Conservation (phyloP, 2,888 invertebrate genomes). For the Agonopterix alstromeriana region DNA sequence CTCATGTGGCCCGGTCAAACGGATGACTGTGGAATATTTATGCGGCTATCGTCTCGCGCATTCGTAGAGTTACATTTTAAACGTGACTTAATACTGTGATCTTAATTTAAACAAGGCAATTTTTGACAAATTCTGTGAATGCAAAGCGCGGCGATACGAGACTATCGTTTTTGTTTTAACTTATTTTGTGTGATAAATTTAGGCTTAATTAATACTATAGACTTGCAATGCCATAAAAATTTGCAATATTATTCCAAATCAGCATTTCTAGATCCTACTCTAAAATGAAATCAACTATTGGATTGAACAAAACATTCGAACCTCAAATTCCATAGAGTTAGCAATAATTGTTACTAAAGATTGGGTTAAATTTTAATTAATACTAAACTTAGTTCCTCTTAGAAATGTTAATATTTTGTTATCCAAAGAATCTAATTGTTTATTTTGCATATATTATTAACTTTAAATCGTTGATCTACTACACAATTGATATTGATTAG, state of each 20-base stretch:
- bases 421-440: constrained; percentile 69
- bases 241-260: constrained; percentile 56
- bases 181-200: constrained; percentile 70
- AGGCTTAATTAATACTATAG: constrained; percentile 52
- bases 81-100: constrained; percentile 76
- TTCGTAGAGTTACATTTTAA: constrained; percentile 67
- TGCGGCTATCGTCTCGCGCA: constrained; percentile 56
- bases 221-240: constrained; percentile 58
- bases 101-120: constrained; percentile 72
- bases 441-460: constrained; percentile 37
- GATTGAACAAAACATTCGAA: constrained; percentile 25
- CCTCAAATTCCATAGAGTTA: constrained; percentile 20
- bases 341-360: background rate
- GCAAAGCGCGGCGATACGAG: constrained; percentile 52
- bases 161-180: constrained; percentile 55
- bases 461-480: constrained; percentile 52
- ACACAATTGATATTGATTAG: constrained; percentile 54
- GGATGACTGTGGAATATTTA: constrained; percentile 75
- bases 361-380: constrained; percentile 16
- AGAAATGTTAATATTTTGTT: constrained; percentile 69
- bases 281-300: constrained; percentile 28
- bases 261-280: constrained; percentile 59
- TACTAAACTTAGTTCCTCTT: constrained; percentile 70
- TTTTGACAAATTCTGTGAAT: constrained; percentile 69
- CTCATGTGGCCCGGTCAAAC: constrained; percentile 53